Evolutionary conservation across 2,113 vertebrate genomes (phyloP), one percentile per base, ranked within the genome.

Genomic region (Ovibos moschatus): DNA sequence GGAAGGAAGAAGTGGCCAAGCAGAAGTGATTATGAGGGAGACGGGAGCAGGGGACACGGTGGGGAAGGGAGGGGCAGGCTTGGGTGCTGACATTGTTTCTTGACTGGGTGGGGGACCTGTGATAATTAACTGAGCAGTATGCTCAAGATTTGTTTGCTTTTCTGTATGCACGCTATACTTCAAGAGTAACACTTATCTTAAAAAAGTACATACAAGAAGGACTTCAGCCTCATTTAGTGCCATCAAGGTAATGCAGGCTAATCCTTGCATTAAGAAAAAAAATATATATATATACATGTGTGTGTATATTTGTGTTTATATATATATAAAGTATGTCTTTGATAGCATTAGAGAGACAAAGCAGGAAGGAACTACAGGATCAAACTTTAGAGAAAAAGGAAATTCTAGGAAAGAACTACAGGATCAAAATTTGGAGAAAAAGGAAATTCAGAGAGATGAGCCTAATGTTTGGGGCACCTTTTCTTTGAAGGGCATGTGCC

Each of bases 221-320:
- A 87, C 12, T 81, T 82, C 19, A 50, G 40, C 27, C 64, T 79
- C 67, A 47, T 28, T 0, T 67, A 64, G 76, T n/a, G 45, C 43
- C 33, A 84, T 53, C 33, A n/a, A 64, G n/a, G 47, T 53, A 79
- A 87, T 81, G 13, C 13, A 87, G 17, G 45, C 6, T 50, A 78
- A 45, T 78, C 28, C 30, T 36, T 47, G 30, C 45, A 58, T 7
- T 47, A 92, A 92, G 47, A 95, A 60, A 89, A 57, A 76, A 74
- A 53, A 55, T 7, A 50, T 13, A 19, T 40, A 15, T n/a, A 9
- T 74, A 0, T 74, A 0, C n/a, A 0, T 62, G 2, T 16, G 14
- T 64, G 28, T 36, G 64, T 71, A 9, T 21, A 2, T 71, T 9
- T 71, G 10, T 6, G 3, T 67, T 3, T 60, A 14, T 60, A 30